A percentile compares a stretch with the other conserved stretches of the same genome.
Conservation (phyloP, 2,113 vertebrate species). For the Ancistrus triradiatus region DNA sequence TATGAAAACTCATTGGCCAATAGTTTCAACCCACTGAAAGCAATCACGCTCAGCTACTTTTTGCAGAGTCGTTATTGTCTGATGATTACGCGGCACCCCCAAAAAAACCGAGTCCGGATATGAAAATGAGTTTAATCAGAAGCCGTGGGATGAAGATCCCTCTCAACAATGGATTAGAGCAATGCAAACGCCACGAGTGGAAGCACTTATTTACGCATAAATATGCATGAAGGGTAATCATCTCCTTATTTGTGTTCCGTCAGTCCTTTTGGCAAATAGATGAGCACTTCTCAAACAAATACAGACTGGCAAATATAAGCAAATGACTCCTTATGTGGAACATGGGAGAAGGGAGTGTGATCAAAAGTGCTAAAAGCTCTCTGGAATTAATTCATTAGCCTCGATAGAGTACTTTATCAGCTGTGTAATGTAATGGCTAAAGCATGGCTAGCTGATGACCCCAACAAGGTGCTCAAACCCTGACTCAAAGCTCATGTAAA, state of each 20-base stretch:
- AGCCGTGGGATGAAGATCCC: slow-evolving; percentile 49
- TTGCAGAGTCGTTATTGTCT: slow-evolving; percentile 13
- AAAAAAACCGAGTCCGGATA: slow-evolving; percentile 24
- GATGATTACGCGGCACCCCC: slow-evolving; percentile 18
- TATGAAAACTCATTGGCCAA: slow-evolving; percentile 2
- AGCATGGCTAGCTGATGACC: too few species aligned
- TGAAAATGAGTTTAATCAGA: slow-evolving; percentile 48
- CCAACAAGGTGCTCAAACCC: too few species aligned
- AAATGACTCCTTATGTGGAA: slow-evolving; percentile 20
- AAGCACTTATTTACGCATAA: slow-evolving; percentile 62
- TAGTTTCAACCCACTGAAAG: slow-evolving; percentile 14
- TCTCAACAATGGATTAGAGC: slow-evolving; percentile 59
- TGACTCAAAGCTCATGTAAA: too few species aligned
- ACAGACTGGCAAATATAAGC: slow-evolving; percentile 58
- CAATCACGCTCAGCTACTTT: slow-evolving; percentile 23
- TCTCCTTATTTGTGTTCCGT: slow-evolving; percentile 64
- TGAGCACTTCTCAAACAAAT: slow-evolving; percentile 56
- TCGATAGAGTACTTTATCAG: too few species aligned
- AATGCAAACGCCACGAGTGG: slow-evolving; percentile 63
- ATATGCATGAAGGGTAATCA: slow-evolving; percentile 71
- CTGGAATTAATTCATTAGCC: not conserved
- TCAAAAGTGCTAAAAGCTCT: slow-evolving; percentile 31
- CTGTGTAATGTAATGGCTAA: too few species aligned
- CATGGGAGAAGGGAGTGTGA: not conserved
- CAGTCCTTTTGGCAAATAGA: slow-evolving; percentile 55